Evolutionary conservation across 2,888 invertebrate species (phyloP), one percentile per base, ranked within the genome.

Genomic region (Phalera bucephala): DNA sequence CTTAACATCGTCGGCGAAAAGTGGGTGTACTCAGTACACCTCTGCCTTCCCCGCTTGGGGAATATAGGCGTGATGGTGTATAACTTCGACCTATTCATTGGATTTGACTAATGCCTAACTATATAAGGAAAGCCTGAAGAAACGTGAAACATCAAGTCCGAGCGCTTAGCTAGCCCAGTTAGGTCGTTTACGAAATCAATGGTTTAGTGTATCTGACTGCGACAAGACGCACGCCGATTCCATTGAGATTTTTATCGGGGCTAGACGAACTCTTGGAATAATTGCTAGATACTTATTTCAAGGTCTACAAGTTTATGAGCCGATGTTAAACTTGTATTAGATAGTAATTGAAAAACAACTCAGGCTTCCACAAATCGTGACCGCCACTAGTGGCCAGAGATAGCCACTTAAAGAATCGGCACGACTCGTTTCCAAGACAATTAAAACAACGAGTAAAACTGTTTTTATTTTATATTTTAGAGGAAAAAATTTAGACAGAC

Each of bases 181-280:
- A 46, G 59, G 56, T 59, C 56, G 60, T 57, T 59, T 57, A 40
- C 43, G 46, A 52, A 57, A 57, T 55, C 55, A 55, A 57, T 57
- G 47, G 56, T 52, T 59, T 57, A 49, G 59, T 55, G 52, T 55
- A 55, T 59, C 55, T 57, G 60, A 57, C 60, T 49, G 56, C 60
- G 43, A 57, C 57, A 55, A 47, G 43, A 20, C 36, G n/a, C n/a
- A n/a, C n/a, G 29, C 7, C 10, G 12, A 28, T 21, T 55, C 56
- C 56, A 56, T 36, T 59, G 57, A 23, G 49, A 30, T n/a, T 38
- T 47, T 39, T 40, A 33, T 48, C 40, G 11, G 26, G 33, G 12
- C 14, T 44, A 29, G 22, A 22, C 22, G 22, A 9, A 22, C 10
- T 10, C 22, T 22, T 22, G 22, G 22, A 22, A 22, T 22, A 22